These are phyloP conservation scores for Eriocheir sinensis DNA, from an alignment of 1,140 invertebrate genomes.

Conservation along the genomic window DNA sequence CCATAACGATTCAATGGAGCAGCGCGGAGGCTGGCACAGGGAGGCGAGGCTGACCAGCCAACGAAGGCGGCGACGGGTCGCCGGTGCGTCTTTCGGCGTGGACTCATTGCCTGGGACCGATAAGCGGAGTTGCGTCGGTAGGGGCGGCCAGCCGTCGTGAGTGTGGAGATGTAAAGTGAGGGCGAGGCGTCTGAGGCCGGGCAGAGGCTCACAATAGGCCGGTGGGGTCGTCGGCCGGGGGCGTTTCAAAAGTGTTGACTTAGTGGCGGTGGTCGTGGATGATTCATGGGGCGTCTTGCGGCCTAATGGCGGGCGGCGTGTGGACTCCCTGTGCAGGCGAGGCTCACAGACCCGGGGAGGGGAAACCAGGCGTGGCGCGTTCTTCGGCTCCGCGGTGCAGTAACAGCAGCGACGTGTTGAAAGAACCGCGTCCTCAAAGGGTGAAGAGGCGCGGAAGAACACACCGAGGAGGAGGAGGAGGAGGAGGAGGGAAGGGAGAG, in stretches of 20 bases:
- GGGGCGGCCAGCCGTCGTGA: neutral
- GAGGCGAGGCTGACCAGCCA: neutral
- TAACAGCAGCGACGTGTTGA: too few relatives aligned
- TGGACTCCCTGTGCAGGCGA: neutral
- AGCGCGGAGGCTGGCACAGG: neutral
- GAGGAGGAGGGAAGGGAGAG: too few relatives aligned
- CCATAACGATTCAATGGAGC: neutral
- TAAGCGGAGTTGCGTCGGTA: neutral
- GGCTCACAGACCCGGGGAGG: neutral
- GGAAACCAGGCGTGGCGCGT: neutral
- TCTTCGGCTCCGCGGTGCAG: too few relatives aligned
- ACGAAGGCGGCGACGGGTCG: neutral
- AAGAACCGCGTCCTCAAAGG: too few relatives aligned
- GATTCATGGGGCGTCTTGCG: neutral
- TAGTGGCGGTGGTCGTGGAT: conserved; percentile 9
- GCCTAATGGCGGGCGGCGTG: neutral
- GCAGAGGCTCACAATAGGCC: neutral
- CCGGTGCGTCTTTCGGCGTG: neutral
- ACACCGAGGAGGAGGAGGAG: too few relatives aligned
- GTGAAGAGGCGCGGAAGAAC: too few relatives aligned
- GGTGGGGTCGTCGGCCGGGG: conserved; percentile 23
- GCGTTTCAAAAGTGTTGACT: conserved; percentile 24
- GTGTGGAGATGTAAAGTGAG: conserved; percentile 32
- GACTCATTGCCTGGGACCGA: neutral
- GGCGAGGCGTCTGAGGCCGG: neutral